These are phyloP conservation scores for Polietes domitor DNA, from an alignment of 2,888 invertebrate genomes.

Conservation along the genomic window DNA sequence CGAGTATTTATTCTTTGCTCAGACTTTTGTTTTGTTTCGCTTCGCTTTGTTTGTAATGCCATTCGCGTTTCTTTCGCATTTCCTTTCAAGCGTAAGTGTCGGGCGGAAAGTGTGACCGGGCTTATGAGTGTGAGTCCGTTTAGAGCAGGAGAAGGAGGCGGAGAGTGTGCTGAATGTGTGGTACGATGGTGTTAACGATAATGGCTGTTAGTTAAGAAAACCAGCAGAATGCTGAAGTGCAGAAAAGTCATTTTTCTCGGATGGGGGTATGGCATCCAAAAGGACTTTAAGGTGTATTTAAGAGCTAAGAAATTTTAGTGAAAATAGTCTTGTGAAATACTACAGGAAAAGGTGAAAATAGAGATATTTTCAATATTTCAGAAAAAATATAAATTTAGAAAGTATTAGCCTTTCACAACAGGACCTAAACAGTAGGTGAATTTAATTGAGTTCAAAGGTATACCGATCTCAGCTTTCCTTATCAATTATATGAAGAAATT, in stretches of 20 bases:
- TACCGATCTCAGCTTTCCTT: too few relatives aligned
- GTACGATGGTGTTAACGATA: constrained; percentile 22
- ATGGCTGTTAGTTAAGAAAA: constrained; percentile 44
- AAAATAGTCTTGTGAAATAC: too few relatives aligned
- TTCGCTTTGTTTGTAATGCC: constrained; percentile 40
- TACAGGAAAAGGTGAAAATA: too few relatives aligned
- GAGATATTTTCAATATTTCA: too few relatives aligned
- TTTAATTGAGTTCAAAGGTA: too few relatives aligned
- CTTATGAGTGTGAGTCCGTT: constrained; percentile 45
- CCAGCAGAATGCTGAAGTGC: constrained; percentile 27
- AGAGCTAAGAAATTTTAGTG: background rate
- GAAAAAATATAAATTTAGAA: too few relatives aligned
- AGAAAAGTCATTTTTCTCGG: constrained; percentile 8
- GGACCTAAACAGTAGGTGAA: too few relatives aligned
- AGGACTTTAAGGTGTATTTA: background rate
- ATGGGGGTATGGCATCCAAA: background rate
- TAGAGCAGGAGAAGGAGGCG: constrained; percentile 14
- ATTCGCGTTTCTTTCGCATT: constrained; percentile 47
- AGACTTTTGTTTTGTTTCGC: constrained; percentile 45
- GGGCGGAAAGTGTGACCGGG: constrained; percentile 8
- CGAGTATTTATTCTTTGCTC: background rate
- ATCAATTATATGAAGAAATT: too few relatives aligned
- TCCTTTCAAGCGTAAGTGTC: constrained; percentile 20
- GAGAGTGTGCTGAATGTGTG: constrained; percentile 24
- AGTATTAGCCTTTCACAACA: too few relatives aligned